Base-by-base conservation (phyloP, 1,140 invertebrate species). In the Nasonia longicornis region DNA sequence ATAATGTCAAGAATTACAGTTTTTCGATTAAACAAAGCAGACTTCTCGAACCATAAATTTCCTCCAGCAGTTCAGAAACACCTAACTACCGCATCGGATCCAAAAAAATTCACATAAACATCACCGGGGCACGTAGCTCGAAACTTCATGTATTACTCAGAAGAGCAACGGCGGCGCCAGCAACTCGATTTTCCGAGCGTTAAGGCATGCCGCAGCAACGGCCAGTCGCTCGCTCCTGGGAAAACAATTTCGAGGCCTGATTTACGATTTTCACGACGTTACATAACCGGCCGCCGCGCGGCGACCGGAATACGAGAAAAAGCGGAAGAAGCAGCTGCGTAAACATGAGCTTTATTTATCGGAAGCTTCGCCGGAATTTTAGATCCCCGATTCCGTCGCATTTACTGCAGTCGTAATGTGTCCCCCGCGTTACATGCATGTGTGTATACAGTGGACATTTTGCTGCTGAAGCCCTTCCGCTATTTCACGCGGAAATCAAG, bases 221-320 rank as follows among this genome's bases (percentile, higher is more conserved):
- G 20, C 22, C 45, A 45, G 10, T 48, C 71, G 52, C 22, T 14
- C 26, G 16, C 48, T 14, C 26, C 11, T 29, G 83, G 45, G 83
- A 84, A 86, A 87, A 87, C 85, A 87, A 87, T 87, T 87, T 84
- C 80, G 75, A 82, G 48, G 82, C 85, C 84, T 87, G 86, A 87
- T 88, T 87, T 88, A 88, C 86, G 86, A 81, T 85, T 86, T 82
- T 83, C 82, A 83, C 84, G 84, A 84, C 79, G 52, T n/a, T 26
- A 48, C 77, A 83, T 71, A 72, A 74, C 72, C 58, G 52, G 83
- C 77, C 72, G 75, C 77, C 26, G 26, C 1, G 26, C 26, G 26
- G 77, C 52, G 63, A 22, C 58, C 12, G 12, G 22, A 79, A 79
- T 79, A 66, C 26, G 22, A 63, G 66, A 70, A 52, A 7, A 63